phyloP scores from a whole-genome alignment of 2,888 invertebrate genomes.

The Hyles lineata region DNA sequence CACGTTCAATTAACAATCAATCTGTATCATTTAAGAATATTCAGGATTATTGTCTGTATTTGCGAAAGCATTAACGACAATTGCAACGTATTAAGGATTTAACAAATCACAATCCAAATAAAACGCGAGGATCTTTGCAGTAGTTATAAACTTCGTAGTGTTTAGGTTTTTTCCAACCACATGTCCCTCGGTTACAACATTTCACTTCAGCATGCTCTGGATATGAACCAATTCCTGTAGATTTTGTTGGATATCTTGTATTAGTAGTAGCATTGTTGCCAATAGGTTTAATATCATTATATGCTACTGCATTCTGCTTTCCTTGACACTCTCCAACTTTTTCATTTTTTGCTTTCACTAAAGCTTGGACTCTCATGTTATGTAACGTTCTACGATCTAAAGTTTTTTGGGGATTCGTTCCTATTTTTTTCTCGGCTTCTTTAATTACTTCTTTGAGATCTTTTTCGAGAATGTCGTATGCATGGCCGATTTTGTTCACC shows the following conservation, averaged over 20 bases:
- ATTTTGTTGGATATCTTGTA: conserved; percentile 53
- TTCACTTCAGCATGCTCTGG: conserved; percentile 9
- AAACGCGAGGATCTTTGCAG: not conserved
- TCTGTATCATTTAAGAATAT: no score
- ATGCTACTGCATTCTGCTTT: conserved; percentile 29
- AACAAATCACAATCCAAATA: not conserved
- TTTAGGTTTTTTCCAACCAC: conserved; percentile 23
- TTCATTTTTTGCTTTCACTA: conserved; percentile 36
- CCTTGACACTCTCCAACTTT: conserved; percentile 31
- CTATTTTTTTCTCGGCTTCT: conserved; percentile 29
- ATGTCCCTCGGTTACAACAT: not conserved
- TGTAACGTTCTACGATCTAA: conserved; percentile 38
- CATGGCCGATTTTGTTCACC: conserved; percentile 57
- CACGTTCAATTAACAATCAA: no score
- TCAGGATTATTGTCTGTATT: not conserved
- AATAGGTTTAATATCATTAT: conserved; percentile 28
- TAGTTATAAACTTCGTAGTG: conserved; percentile 28
- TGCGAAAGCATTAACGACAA: not conserved
- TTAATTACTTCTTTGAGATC: conserved; percentile 54
- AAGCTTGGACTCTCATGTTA: conserved; percentile 43
- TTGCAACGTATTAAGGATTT: not conserved
- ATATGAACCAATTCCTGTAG: conserved; percentile 44
- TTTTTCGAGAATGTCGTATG: conserved; percentile 61
- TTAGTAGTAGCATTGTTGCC: conserved; percentile 46
- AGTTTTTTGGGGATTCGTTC: conserved; percentile 25